phyloP scores from a whole-genome alignment of 2,113 vertebrate genomes.

The Oceanites oceanicus region DNA sequence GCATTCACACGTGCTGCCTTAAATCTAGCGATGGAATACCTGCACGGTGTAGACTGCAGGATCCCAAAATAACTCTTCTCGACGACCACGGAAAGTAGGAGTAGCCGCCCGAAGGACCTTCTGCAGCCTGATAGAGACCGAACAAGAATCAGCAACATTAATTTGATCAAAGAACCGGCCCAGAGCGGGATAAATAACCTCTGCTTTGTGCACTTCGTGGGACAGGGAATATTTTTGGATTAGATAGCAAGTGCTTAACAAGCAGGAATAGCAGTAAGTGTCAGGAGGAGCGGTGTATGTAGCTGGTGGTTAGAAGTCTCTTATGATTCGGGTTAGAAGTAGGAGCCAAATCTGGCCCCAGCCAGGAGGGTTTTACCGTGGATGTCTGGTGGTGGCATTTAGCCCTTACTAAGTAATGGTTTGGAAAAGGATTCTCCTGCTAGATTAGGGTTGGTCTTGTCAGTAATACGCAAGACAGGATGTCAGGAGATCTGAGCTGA shows the following conservation, averaged over 20 bases:
- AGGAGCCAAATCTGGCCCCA: slow-evolving; percentile 22
- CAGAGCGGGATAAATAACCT: not conserved
- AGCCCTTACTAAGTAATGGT: slow-evolving; percentile 41
- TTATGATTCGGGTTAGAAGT: not conserved
- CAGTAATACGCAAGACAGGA: slow-evolving; percentile 48
- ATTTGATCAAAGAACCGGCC: slow-evolving; percentile 9
- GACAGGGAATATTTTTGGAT: slow-evolving; percentile 44
- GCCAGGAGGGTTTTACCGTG: slow-evolving; percentile 20
- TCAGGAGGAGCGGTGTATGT: not conserved
- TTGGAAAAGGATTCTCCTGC: slow-evolving; percentile 51
- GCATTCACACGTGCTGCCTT: slow-evolving; percentile 10
- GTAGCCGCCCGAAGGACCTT: not conserved
- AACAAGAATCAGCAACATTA: not conserved
- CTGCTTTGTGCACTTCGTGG: not conserved
- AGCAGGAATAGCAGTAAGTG: not conserved
- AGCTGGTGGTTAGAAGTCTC: not conserved
- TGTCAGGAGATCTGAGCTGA: slow-evolving; percentile 54
- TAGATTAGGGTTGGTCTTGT: slow-evolving; percentile 57
- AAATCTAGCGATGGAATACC: slow-evolving; percentile 40
- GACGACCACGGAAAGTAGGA: not conserved
- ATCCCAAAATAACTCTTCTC: not conserved
- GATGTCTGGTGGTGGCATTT: slow-evolving; percentile 51
- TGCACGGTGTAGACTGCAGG: not conserved
- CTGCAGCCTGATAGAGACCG: not conserved
- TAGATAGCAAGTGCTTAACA: slow-evolving; percentile 51